Percentiles rank a stretch among this genome's conserved stretches.
Evolutionary conservation across 1,140 invertebrate species (phyloP).

Genomic region (Pachyrhynchus sulphureomaculatus): DNA sequence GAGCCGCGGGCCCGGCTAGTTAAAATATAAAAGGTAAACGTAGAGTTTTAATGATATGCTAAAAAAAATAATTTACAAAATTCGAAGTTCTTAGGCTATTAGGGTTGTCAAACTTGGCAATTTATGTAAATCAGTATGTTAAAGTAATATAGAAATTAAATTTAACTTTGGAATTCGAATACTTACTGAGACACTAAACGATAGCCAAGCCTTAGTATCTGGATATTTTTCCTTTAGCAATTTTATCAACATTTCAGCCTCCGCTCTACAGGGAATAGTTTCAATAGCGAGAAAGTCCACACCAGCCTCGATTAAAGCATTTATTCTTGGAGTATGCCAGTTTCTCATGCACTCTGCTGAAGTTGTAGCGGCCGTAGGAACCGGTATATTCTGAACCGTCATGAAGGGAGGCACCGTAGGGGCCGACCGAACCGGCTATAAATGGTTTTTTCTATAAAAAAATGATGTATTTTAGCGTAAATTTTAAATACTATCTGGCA

Average conservation of each 20-base stretch:
- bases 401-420: slow-evolving; percentile 83
- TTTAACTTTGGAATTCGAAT: too few relatives aligned
- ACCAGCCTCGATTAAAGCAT: slow-evolving; percentile 72
- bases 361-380: slow-evolving; percentile 71
- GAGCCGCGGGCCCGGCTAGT: too few relatives aligned
- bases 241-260: slow-evolving; percentile 78
- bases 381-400: slow-evolving; percentile 91
- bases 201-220: slow-evolving; percentile 73
- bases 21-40: too few relatives aligned
- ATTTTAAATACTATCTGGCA: too few relatives aligned
- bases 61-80: too few relatives aligned
- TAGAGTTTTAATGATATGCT: too few relatives aligned
- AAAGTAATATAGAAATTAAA: too few relatives aligned
- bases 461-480: too few relatives aligned
- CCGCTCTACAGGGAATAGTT: slow-evolving; percentile 80
- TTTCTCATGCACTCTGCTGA: slow-evolving; percentile 66
- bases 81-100: too few relatives aligned
- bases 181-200: slow-evolving; percentile 78
- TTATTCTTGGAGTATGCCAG: slow-evolving; percentile 79
- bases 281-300: slow-evolving; percentile 85
- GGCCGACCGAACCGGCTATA: slow-evolving; percentile 83
- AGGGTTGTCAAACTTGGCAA: too few relatives aligned
- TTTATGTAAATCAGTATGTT: too few relatives aligned
- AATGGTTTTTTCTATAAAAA: slow-evolving; percentile 52
- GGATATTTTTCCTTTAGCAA: slow-evolving; percentile 73